Conservation (phyloP, 2,113 vertebrate genomes). For the Paratilapia polleni region DNA sequence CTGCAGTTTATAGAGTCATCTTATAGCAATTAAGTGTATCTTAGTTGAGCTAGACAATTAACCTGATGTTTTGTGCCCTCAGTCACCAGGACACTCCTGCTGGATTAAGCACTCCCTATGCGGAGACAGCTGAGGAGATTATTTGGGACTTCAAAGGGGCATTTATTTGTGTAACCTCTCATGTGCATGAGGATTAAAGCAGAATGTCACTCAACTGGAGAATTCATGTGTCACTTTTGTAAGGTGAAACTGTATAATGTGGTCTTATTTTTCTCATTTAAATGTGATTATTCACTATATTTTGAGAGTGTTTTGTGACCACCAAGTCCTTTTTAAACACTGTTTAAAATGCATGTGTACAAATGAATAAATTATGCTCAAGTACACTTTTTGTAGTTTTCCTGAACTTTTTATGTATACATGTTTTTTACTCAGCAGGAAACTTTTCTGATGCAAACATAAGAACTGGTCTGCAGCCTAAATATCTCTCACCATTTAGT, state of each 20-base stretch:
- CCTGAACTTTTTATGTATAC: neutral
- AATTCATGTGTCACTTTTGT: conserved; percentile 53
- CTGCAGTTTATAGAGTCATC: conserved; percentile 67
- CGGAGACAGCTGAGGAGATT: conserved; percentile 69
- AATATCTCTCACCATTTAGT: neutral
- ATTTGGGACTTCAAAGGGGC: conserved; percentile 66
- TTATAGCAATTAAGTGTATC: conserved; percentile 79
- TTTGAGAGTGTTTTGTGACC: conserved; percentile 18
- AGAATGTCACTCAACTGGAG: conserved; percentile 45
- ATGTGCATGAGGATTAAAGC: conserved; percentile 52
- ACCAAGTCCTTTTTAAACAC: neutral
- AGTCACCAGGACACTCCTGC: conserved; percentile 59
- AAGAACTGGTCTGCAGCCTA: neutral
- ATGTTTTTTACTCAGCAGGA: neutral
- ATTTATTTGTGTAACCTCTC: conserved; percentile 71
- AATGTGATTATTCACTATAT: conserved; percentile 9
- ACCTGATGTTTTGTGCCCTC: conserved; percentile 72
- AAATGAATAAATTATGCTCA: neutral
- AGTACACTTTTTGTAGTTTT: neutral
- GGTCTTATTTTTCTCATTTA: conserved; percentile 26
- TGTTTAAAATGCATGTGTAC: conserved; percentile 8
- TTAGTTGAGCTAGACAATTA: conserved; percentile 79
- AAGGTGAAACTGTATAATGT: conserved; percentile 47
- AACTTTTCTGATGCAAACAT: neutral
- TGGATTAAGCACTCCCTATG: conserved; percentile 64